A percentile compares a stretch with the other conserved stretches of the same genome.
These are phyloP conservation scores for Cephonodes hylas DNA, from an alignment of 2,888 invertebrate genomes.

Conservation along the genomic window DNA sequence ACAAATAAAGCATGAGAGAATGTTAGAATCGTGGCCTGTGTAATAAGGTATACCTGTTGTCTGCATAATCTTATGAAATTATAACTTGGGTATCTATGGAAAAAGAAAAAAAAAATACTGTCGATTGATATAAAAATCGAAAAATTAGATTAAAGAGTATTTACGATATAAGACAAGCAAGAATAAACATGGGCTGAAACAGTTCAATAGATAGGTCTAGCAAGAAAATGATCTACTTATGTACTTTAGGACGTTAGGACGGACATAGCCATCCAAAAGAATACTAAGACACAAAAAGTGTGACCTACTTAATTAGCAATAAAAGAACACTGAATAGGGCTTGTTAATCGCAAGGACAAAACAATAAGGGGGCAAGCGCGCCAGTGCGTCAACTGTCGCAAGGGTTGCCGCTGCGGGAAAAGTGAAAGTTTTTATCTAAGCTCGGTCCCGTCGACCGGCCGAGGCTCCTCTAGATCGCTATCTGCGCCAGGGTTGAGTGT, in stretches of 20 bases:
- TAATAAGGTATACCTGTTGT: no score
- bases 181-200: no score
- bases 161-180: no score
- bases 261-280: background rate
- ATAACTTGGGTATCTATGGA: no score
- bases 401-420: constrained; percentile 70
- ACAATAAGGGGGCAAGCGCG: constrained; percentile 62
- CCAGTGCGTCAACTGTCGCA: constrained; percentile 65
- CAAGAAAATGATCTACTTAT: no score
- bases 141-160: no score
- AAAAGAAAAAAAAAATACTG: no score
- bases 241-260: background rate
- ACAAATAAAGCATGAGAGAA: no score
- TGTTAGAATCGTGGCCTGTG: no score
- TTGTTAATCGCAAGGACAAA: constrained; percentile 61
- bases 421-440: constrained; percentile 78
- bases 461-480: constrained; percentile 67
- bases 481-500: constrained; percentile 56
- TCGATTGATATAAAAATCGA: no score
- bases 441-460: constrained; percentile 60
- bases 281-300: background rate
- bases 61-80: no score
- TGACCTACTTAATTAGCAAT: constrained; percentile 30
- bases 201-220: no score
- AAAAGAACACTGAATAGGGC: constrained; percentile 43